These are phyloP conservation scores for Hypercompe scribonia DNA, from an alignment of 2,888 invertebrate genomes.

Conservation along the genomic window DNA sequence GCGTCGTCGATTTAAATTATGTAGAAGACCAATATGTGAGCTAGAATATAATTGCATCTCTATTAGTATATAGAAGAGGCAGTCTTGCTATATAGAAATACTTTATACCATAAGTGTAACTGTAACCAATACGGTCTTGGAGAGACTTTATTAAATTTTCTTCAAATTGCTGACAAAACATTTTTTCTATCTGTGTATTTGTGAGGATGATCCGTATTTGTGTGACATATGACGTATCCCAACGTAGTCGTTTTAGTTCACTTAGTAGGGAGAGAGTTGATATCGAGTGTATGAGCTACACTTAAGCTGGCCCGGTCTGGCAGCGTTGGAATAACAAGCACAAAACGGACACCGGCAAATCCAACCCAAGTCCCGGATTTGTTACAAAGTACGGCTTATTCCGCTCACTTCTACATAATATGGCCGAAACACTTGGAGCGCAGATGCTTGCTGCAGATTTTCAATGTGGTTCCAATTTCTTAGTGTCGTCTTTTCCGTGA, in stretches of 20 bases:
- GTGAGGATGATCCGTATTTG: slow-evolving; percentile 21
- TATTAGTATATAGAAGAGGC: background rate
- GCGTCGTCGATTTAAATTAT: slow-evolving; percentile 22
- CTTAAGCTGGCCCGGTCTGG: slow-evolving; percentile 64
- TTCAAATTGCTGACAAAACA: background rate
- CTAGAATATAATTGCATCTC: slow-evolving; percentile 14
- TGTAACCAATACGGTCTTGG: background rate
- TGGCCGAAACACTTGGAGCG: slow-evolving; percentile 69
- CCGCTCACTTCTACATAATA: slow-evolving; percentile 74
- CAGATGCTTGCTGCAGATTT: slow-evolving; percentile 72
- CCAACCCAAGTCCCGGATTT: slow-evolving; percentile 79
- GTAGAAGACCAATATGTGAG: slow-evolving; percentile 25
- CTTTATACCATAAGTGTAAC: background rate
- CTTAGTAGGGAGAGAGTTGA: slow-evolving; percentile 42
- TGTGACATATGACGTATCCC: slow-evolving; percentile 24
- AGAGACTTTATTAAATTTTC: background rate
- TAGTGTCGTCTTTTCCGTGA: slow-evolving; percentile 52
- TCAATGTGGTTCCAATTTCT: slow-evolving; percentile 70
- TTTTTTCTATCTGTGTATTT: slow-evolving; percentile 7
- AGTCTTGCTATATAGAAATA: background rate
- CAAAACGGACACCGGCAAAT: slow-evolving; percentile 79
- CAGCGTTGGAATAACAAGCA: slow-evolving; percentile 77
- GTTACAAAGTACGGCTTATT: slow-evolving; percentile 79
- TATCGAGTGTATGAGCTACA: slow-evolving; percentile 54
- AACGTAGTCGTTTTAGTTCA: slow-evolving; percentile 43